A percentile compares a stretch with the other conserved stretches of the same genome.
phyloP scores from a whole-genome alignment of 2,888 invertebrate species.

The Thecocarcelia acutangulata region DNA sequence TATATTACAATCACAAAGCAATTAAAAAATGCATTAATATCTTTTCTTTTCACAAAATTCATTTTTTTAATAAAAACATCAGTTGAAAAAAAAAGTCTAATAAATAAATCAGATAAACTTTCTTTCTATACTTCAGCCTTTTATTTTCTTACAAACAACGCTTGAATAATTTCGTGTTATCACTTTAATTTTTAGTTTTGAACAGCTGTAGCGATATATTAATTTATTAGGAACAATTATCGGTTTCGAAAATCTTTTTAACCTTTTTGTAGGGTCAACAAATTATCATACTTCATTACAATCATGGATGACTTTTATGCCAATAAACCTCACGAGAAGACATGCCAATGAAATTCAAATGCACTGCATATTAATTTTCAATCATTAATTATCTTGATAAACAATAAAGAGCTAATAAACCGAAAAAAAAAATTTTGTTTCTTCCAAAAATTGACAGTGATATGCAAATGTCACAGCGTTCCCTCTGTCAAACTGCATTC shows the following conservation, averaged over 20 bases:
- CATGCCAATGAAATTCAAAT: constrained; percentile 58
- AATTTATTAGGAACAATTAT: constrained; percentile 21
- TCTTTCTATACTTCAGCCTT: too few species aligned
- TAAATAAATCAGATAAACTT: too few species aligned
- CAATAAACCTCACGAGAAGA: constrained; percentile 55
- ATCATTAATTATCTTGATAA: constrained; percentile 62
- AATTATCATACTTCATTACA: constrained; percentile 42
- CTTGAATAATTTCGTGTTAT: too few species aligned
- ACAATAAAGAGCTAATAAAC: constrained; percentile 12
- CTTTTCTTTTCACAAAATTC: too few species aligned
- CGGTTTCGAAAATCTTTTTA: not conserved
- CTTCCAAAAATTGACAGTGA: constrained; percentile 44
- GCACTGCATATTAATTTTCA: constrained; percentile 56
- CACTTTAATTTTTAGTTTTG: too few species aligned
- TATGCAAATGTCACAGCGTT: constrained; percentile 66
- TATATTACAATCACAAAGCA: too few species aligned
- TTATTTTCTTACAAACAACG: too few species aligned
- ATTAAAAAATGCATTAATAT: too few species aligned
- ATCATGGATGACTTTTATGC: constrained; percentile 42
- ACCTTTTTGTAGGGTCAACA: constrained; percentile 43
- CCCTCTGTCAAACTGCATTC: constrained; percentile 30
- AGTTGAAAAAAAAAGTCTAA: too few species aligned
- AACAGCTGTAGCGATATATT: too few species aligned
- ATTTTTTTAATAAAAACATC: too few species aligned
- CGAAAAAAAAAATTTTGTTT: constrained; percentile 21